A percentile compares a stretch with the other conserved stretches of the same genome.
phyloP scores from a whole-genome alignment of 2,113 vertebrate genomes.

The Heterotis niloticus region DNA sequence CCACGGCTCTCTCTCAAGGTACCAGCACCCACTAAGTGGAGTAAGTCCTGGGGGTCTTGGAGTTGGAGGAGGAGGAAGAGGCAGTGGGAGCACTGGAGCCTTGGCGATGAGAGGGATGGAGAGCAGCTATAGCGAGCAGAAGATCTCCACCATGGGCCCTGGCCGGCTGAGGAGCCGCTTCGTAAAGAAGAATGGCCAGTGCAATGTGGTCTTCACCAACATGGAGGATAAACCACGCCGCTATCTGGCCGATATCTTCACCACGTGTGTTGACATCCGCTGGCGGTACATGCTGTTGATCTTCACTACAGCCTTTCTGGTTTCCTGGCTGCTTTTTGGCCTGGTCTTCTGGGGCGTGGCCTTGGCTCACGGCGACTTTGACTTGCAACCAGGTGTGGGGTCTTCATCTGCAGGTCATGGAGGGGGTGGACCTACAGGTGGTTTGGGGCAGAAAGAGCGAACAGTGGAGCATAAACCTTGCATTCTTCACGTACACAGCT shows the following conservation, averaged over 20 bases:
- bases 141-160: slow-evolving; percentile 68
- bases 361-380: slow-evolving; percentile 86
- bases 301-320: slow-evolving; percentile 82
- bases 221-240: slow-evolving; percentile 89
- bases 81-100: slow-evolving; percentile 59
- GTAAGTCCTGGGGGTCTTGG: slow-evolving; percentile 51
- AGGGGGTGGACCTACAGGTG: slow-evolving; percentile 28
- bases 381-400: slow-evolving; percentile 33
- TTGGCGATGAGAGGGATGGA: slow-evolving; percentile 45
- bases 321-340: slow-evolving; percentile 91
- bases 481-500: slow-evolving; percentile 87
- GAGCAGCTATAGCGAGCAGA: slow-evolving; percentile 71
- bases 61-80: slow-evolving; percentile 54
- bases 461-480: slow-evolving; percentile 70
- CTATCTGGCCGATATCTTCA: slow-evolving; percentile 94
- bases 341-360: slow-evolving; percentile 88
- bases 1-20: slow-evolving; percentile 37
- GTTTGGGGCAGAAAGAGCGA: not conserved
- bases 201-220: slow-evolving; percentile 91
- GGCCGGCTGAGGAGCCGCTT: slow-evolving; percentile 87
- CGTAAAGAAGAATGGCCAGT: slow-evolving; percentile 96
- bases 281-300: slow-evolving; percentile 94
- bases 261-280: slow-evolving; percentile 91
- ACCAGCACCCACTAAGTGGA: slow-evolving; percentile 27
- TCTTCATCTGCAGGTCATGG: slow-evolving; percentile 36